Evolutionary conservation across 2,113 vertebrate genomes (phyloP).

Genomic region (Onychorhynchus coronatus): DNA sequence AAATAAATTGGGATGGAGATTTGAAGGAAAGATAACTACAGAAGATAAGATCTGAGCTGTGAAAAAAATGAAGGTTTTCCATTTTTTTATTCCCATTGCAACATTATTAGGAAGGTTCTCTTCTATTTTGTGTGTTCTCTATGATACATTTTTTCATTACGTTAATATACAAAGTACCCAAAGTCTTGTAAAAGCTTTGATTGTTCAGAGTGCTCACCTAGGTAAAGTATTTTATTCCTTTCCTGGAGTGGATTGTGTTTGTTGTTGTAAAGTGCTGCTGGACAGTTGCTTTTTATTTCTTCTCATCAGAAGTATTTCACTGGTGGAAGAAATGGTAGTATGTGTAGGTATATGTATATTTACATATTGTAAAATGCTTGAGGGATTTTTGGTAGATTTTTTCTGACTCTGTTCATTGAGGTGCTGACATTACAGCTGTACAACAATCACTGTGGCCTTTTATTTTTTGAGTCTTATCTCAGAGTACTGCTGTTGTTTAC

Average conservation of each 20-base stretch:
- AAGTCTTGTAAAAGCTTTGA: neutral
- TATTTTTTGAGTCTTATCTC: neutral
- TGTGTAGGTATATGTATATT: neutral
- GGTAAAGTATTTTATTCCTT: neutral
- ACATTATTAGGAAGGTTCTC: neutral
- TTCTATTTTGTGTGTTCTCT: neutral
- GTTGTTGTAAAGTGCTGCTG: neutral
- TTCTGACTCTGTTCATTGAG: neutral
- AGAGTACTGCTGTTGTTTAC: neutral
- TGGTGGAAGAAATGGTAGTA: neutral
- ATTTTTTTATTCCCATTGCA: neutral
- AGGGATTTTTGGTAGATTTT: neutral
- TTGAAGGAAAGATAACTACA: neutral
- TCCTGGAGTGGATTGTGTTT: neutral
- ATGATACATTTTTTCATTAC: neutral
- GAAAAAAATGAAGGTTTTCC: neutral
- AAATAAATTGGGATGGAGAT: neutral
- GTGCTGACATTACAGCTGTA: neutral
- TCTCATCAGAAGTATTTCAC: neutral
- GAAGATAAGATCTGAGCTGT: neutral
- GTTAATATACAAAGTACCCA: neutral
- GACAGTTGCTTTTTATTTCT: neutral
- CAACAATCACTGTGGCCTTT: neutral
- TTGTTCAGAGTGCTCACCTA: neutral
- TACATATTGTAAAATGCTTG: neutral